These are phyloP conservation scores for Drosophila ananassae DNA, from an alignment of 1,140 invertebrate species.

Conservation along the genomic window DNA sequence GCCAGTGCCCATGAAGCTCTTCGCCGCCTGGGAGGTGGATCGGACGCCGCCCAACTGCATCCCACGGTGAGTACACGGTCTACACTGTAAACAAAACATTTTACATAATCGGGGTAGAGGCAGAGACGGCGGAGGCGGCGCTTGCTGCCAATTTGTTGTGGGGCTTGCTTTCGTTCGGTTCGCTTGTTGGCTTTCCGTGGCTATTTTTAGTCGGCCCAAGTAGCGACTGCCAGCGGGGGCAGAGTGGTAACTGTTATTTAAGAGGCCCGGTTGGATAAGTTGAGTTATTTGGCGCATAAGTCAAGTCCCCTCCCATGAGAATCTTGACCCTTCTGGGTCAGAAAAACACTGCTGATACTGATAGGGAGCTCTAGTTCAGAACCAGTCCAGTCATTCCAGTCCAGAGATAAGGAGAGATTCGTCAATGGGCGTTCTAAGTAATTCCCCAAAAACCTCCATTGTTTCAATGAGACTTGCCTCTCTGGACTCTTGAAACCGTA, in stretches of 20 bases:
- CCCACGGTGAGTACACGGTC: conserved; percentile 90
- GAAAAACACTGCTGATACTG: neutral
- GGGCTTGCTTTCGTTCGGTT: conserved; percentile 33
- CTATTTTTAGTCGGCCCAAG: conserved; percentile 44
- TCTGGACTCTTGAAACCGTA: neutral
- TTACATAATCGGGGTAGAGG: conserved; percentile 16
- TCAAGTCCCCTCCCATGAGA: neutral
- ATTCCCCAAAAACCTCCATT: too few relatives aligned
- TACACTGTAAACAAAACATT: conserved; percentile 23
- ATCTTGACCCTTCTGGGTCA: neutral
- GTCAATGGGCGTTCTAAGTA: too few relatives aligned
- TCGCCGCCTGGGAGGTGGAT: conserved; percentile 99
- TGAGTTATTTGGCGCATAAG: conserved; percentile 10
- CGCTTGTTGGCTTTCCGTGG: conserved; percentile 22
- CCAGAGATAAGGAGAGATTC: too few relatives aligned
- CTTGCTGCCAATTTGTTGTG: conserved; percentile 30
- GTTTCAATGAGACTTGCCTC: too few relatives aligned
- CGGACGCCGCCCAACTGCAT: conserved; percentile 98
- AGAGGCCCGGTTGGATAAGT: conserved; percentile 13
- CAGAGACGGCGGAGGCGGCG: conserved; percentile 4
- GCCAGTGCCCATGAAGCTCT: conserved; percentile 98
- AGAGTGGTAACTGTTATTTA: conserved; percentile 49
- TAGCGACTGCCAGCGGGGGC: neutral
- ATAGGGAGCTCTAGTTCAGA: neutral
- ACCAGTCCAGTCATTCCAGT: neutral